phyloP scores from a whole-genome alignment of 2,113 vertebrate genomes.

The Oncorhynchus nerka region DNA sequence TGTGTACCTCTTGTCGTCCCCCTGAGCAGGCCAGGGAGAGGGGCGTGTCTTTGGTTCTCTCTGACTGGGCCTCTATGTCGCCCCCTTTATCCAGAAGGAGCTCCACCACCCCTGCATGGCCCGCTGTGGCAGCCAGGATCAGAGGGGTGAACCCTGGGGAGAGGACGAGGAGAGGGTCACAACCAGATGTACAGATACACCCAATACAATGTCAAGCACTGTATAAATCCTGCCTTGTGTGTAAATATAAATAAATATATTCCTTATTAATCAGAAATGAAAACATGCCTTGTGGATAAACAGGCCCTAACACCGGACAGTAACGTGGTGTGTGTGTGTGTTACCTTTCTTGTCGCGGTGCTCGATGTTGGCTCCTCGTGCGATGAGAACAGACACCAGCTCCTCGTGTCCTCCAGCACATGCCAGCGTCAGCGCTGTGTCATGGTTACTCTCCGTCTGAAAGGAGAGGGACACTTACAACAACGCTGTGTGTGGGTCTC shows the following conservation, averaged over 20 bases:
- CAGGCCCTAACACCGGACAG: neutral
- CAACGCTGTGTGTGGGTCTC: neutral
- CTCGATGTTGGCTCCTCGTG: conserved; percentile 95
- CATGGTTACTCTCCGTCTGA: conserved; percentile 98
- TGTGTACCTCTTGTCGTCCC: conserved; percentile 92
- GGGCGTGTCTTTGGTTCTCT: conserved; percentile 98
- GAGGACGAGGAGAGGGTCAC: neutral
- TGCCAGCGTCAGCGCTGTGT: conserved; percentile 94
- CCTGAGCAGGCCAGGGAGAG: conserved; percentile 96
- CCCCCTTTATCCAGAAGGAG: conserved; percentile 97
- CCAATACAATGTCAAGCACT: too few relatives aligned
- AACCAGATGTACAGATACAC: neutral
- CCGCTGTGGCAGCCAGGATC: conserved; percentile 96
- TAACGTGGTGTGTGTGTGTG: neutral
- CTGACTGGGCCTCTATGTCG: conserved; percentile 97
- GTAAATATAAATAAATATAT: neutral
- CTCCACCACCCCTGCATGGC: conserved; percentile 96
- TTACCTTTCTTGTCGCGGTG: conserved; percentile 98
- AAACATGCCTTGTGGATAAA: too few relatives aligned
- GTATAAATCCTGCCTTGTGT: too few relatives aligned
- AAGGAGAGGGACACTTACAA: conserved; percentile 10
- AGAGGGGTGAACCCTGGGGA: conserved; percentile 91
- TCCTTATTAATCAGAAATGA: too few relatives aligned
- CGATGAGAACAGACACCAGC: conserved; percentile 94
- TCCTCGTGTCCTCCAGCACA: conserved; percentile 98